Evolutionary conservation across 1,140 invertebrate genomes (phyloP).

Genomic region (Euura saliciscinereae): DNA sequence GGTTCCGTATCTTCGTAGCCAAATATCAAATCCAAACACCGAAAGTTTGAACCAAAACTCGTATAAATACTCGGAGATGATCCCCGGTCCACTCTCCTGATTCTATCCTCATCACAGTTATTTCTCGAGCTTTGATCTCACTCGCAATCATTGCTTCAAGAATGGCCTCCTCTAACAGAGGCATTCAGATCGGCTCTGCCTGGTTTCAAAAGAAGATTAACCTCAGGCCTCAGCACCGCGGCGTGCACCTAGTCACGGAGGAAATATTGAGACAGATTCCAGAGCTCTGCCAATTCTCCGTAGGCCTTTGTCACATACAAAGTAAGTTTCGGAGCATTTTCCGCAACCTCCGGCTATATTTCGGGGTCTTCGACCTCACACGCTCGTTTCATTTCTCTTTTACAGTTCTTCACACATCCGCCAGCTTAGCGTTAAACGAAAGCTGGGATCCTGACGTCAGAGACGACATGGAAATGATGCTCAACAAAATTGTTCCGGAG

Average conservation of each 20-base stretch:
- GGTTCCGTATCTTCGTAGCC: background rate
- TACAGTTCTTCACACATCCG: slow-evolving; percentile 95
- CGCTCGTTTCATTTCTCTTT: slow-evolving; percentile 41
- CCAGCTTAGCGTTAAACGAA: slow-evolving; percentile 95
- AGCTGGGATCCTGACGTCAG: slow-evolving; percentile 97
- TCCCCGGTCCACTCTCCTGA: background rate
- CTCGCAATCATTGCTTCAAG: slow-evolving; percentile 49
- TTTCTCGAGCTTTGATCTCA: background rate
- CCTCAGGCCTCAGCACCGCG: slow-evolving; percentile 90
- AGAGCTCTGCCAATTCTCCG: slow-evolving; percentile 89
- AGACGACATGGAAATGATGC: slow-evolving; percentile 98
- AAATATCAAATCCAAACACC: too few species aligned
- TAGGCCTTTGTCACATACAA: slow-evolving; percentile 94
- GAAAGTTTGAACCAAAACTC: background rate
- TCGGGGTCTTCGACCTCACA: too few species aligned
- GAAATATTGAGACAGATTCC: slow-evolving; percentile 93
- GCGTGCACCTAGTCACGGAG: slow-evolving; percentile 93
- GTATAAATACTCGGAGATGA: background rate
- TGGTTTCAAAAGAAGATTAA: slow-evolving; percentile 98
- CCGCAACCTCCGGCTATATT: too few species aligned
- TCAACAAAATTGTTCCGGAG: slow-evolving; percentile 98
- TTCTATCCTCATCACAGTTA: background rate
- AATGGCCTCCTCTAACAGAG: slow-evolving; percentile 85
- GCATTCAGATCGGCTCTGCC: slow-evolving; percentile 90
- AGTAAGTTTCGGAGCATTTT: slow-evolving; percentile 71